A percentile compares a stretch with the other conserved stretches of the same genome.
Evolutionary conservation across 2,797 vertebrate genomes (phyloP).

Genomic region (Crocodylus rhombifer): DNA sequence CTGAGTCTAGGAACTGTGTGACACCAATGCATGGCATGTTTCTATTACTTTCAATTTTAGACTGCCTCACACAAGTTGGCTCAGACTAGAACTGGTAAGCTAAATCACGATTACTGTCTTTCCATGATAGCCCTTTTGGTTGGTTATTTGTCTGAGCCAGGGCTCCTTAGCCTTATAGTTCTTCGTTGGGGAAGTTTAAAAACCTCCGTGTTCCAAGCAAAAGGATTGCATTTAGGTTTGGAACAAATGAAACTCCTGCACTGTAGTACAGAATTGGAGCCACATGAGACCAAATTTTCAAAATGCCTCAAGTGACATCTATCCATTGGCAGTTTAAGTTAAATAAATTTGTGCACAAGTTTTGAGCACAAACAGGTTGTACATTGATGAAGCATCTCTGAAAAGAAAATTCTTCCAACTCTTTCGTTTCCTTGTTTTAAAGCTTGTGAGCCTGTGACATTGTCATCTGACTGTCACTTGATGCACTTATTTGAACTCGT

Average conservation of each 20-base stretch:
- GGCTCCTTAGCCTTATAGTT: neutral
- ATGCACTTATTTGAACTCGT: neutral
- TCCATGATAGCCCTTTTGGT: neutral
- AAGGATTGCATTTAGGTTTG: neutral
- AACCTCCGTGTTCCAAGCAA: neutral
- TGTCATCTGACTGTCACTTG: too few species aligned
- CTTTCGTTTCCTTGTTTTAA: neutral
- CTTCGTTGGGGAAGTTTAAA: neutral
- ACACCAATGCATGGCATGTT: neutral
- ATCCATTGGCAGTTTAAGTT: too few species aligned
- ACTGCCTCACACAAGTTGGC: neutral
- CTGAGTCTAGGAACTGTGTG: neutral
- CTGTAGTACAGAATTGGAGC: neutral
- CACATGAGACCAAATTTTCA: neutral
- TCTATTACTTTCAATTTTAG: neutral
- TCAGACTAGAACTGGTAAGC: neutral
- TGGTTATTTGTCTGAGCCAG: neutral
- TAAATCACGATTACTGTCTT: fast-evolving
- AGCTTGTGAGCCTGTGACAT: neutral
- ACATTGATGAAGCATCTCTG: neutral
- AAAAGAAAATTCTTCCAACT: neutral
- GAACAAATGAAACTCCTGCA: neutral
- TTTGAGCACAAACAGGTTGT: too few species aligned
- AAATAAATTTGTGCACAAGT: neutral
- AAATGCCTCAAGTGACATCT: neutral